A percentile compares a stretch with the other conserved stretches of the same genome.
phyloP scores from a whole-genome alignment of 1,140 invertebrate genomes.

The Drosophila arawakana region DNA sequence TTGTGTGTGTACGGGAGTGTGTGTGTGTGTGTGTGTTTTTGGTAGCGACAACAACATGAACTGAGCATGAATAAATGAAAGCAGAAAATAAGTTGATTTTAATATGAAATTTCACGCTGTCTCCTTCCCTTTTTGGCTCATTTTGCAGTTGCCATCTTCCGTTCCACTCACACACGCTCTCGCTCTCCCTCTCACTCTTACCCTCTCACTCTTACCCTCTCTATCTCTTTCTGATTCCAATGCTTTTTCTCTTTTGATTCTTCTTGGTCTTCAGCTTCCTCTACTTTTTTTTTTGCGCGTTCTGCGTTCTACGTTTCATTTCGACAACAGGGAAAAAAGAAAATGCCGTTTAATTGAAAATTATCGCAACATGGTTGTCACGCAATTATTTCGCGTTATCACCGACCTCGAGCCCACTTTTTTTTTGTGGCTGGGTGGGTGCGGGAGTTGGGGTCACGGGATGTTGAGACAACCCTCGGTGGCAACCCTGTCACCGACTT shows the following conservation, averaged over 20 bases:
- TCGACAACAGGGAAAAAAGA: constrained; percentile 52
- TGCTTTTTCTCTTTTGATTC: constrained; percentile 12
- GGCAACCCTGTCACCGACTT: constrained; percentile 30
- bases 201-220: neutral
- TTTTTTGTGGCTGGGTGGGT: neutral
- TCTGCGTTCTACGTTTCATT: constrained; percentile 15
- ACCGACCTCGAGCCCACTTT: constrained; percentile 39
- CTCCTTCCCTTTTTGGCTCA: constrained; percentile 38
- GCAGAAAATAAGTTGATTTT: constrained; percentile 82
- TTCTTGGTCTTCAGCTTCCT: constrained; percentile 18
- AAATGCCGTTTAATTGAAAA: constrained; percentile 84
- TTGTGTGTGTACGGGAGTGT: constrained; percentile 9
- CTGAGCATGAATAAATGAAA: constrained; percentile 81
- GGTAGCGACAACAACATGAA: constrained; percentile 56
- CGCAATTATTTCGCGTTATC: constrained; percentile 84
- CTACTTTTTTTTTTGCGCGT: neutral
- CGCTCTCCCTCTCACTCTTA: neutral
- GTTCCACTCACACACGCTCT: too few relatives aligned
- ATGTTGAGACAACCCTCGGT: constrained; percentile 40
- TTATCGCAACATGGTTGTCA: constrained; percentile 84
- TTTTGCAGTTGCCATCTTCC: constrained; percentile 15
- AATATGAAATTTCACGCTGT: constrained; percentile 81
- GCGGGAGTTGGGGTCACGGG: neutral
- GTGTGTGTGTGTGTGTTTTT: constrained; percentile 38
- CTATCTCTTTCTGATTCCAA: neutral